These are phyloP conservation scores for Acronicta aceris DNA, from an alignment of 2,888 invertebrate species.

Conservation along the genomic window DNA sequence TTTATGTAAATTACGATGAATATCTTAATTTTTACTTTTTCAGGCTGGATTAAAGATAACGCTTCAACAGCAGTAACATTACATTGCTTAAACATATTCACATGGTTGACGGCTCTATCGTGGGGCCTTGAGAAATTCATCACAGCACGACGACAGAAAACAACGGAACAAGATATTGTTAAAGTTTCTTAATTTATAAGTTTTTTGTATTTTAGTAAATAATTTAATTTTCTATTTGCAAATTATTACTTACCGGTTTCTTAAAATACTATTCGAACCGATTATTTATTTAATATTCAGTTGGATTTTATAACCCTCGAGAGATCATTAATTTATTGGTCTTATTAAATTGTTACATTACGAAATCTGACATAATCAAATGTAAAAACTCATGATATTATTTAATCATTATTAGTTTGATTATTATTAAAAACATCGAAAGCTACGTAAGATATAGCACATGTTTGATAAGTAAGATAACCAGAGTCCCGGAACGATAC, in stretches of 20 bases:
- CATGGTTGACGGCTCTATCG: conserved; percentile 90
- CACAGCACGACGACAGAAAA: conserved; percentile 64
- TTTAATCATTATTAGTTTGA: too few relatives aligned
- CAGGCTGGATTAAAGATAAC: conserved; percentile 91
- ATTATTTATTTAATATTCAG: neutral
- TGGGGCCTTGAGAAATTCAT: conserved; percentile 90
- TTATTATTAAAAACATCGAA: too few relatives aligned
- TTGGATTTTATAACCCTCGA: too few relatives aligned
- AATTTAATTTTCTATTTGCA: conserved; percentile 3
- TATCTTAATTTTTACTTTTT: neutral
- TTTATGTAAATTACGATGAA: neutral
- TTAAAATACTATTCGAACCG: neutral
- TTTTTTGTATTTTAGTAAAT: conserved; percentile 23
- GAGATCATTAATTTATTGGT: too few relatives aligned
- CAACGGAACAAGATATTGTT: conserved; percentile 56
- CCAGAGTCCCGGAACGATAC: too few relatives aligned
- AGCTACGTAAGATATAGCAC: too few relatives aligned
- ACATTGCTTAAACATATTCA: conserved; percentile 91
- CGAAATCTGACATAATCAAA: too few relatives aligned
- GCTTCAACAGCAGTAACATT: conserved; percentile 90
- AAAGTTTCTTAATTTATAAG: conserved; percentile 55
- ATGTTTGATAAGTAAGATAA: too few relatives aligned
- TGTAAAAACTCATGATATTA: too few relatives aligned
- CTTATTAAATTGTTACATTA: too few relatives aligned
- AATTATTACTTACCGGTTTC: conserved; percentile 4